These are phyloP conservation scores for Oopsacas minuta DNA, from an alignment of 37 sponge, comb jelly and placozoan species.

Conservation along the genomic window DNA sequence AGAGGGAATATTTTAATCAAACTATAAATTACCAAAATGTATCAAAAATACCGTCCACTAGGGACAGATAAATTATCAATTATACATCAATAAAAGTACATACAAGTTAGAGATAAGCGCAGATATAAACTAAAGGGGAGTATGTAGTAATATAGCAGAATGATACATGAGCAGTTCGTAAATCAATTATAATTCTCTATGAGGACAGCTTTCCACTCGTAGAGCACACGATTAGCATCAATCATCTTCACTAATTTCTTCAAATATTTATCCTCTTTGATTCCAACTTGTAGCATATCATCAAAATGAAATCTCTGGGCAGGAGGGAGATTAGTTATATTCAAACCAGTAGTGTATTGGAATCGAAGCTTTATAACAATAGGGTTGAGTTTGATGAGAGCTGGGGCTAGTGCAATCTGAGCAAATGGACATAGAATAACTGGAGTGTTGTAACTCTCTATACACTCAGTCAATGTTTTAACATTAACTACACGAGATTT, in stretches of 20 bases:
- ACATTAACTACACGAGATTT: neutral
- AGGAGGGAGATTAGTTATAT: neutral
- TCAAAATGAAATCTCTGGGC: neutral
- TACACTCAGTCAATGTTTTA: neutral
- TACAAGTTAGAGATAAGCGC: no score
- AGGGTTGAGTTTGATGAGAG: neutral
- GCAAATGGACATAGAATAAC: neutral
- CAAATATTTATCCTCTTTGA: neutral
- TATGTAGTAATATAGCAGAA: no score
- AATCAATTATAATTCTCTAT: neutral
- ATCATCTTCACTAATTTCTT: constrained; percentile 7
- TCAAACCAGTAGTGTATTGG: neutral
- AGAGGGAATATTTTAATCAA: no score
- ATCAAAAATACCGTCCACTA: no score
- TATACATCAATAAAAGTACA: no score
- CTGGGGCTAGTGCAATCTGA: neutral
- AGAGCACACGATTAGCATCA: constrained; percentile 8
- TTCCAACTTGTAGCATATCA: neutral
- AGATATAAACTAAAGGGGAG: no score
- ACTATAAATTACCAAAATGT: no score
- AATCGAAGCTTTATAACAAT: neutral
- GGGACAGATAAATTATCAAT: no score
- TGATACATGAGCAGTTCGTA: no score
- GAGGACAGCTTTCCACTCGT: neutral
- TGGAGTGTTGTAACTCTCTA: neutral